phyloP scores from a whole-genome alignment of 1,140 invertebrate species.

The Heterodera schachtii region DNA sequence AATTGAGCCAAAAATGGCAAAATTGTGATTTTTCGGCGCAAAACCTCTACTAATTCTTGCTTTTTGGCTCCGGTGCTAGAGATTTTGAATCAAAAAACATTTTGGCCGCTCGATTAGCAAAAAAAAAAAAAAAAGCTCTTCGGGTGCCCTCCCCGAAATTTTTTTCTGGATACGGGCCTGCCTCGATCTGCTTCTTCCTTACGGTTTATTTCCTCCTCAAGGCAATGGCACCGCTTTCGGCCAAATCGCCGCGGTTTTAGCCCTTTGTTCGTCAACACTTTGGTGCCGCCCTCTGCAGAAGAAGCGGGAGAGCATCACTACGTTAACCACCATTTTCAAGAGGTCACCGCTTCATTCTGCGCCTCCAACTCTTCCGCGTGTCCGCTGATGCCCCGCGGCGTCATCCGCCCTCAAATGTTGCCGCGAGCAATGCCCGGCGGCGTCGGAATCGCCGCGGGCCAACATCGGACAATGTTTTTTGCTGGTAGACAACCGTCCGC shows the following conservation, averaged over 20 bases:
- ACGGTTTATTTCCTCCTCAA: neutral
- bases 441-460: neutral
- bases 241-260: neutral
- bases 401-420: constrained; percentile 1
- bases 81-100: too few relatives aligned
- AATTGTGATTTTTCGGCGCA: too few relatives aligned
- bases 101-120: too few relatives aligned
- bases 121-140: too few relatives aligned
- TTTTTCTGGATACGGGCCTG: too few relatives aligned
- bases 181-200: too few relatives aligned
- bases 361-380: neutral
- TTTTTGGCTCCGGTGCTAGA: too few relatives aligned
- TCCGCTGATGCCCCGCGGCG: neutral
- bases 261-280: neutral
- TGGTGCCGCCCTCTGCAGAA: neutral
- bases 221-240: neutral
- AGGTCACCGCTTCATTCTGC: neutral
- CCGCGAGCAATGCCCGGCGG: neutral
- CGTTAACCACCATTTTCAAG: neutral
- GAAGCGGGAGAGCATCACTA: neutral
- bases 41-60: too few relatives aligned
- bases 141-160: too few relatives aligned
- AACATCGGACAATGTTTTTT: neutral
- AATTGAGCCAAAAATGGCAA: too few relatives aligned
- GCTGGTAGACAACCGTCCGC: constrained; percentile 13